phyloP scores from a whole-genome alignment of 2,113 vertebrate genomes.

The Phocoena phocoena region DNA sequence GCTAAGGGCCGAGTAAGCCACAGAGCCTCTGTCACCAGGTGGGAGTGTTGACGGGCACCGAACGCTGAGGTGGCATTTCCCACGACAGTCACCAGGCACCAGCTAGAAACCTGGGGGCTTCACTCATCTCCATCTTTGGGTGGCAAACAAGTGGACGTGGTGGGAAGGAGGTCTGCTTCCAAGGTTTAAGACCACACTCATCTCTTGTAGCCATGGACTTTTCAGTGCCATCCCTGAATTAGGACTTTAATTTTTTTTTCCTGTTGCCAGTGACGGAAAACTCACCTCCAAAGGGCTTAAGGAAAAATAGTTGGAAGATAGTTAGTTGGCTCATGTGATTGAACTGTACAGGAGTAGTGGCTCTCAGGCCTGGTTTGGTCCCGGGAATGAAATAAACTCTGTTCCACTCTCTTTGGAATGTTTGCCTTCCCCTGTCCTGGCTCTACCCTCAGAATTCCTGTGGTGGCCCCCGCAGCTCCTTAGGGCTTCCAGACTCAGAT shows the following conservation, averaged over 20 bases:
- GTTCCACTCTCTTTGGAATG: neutral
- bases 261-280: neutral
- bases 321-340: neutral
- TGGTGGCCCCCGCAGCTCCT: neutral
- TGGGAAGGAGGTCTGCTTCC: rapidly evolving
- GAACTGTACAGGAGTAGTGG: rapidly evolving
- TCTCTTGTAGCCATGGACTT: neutral
- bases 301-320: neutral
- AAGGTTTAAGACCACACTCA: neutral
- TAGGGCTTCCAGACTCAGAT: rapidly evolving
- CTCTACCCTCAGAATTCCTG: neutral
- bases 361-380: neutral
- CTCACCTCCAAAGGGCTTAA: neutral
- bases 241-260: too few species aligned
- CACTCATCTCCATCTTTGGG: neutral
- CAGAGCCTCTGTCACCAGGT: conserved; percentile 66
- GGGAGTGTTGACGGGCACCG: conserved; percentile 64
- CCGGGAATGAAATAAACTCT: neutral
- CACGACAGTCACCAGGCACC: conserved; percentile 67
- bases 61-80: conserved; percentile 76
- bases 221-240: neutral
- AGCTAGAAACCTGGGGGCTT: conserved; percentile 46
- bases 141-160: too few species aligned
- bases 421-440: neutral
- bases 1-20: conserved; percentile 77